phyloP scores from a whole-genome alignment of 2,113 vertebrate genomes.

The Grantiella picta region DNA sequence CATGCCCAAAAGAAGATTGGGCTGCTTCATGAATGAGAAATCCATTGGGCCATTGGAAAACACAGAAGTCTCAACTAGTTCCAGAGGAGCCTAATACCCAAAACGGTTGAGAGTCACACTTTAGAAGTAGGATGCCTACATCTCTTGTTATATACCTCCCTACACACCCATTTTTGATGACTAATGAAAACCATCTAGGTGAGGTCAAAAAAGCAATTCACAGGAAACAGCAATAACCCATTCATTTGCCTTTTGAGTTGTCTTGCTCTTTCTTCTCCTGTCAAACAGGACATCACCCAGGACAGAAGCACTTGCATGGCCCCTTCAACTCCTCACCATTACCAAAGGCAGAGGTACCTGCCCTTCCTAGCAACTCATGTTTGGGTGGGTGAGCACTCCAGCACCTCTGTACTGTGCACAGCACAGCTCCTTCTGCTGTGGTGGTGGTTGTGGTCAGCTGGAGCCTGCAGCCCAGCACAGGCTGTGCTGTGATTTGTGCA shows the following conservation, averaged over 20 bases:
- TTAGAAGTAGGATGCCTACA: fast-evolving
- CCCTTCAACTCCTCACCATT: neutral
- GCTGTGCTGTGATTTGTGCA: neutral
- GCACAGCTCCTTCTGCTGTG: neutral
- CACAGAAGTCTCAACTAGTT: neutral
- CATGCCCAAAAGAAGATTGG: neutral
- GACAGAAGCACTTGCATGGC: neutral
- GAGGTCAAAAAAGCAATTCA: neutral
- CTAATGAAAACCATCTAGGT: neutral
- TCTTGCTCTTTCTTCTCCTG: neutral
- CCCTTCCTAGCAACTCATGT: fast-evolving
- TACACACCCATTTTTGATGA: fast-evolving
- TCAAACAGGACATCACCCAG: neutral
- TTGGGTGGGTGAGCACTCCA: fast-evolving
- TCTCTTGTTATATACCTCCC: neutral
- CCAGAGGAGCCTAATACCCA: neutral
- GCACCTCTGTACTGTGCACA: neutral
- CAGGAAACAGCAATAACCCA: neutral
- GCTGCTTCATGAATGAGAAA: neutral
- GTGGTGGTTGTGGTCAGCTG: neutral
- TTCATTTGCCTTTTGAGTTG: neutral
- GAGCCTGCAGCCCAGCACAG: neutral
- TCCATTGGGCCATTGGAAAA: neutral
- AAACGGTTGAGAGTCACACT: neutral
- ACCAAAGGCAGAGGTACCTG: neutral